Percentiles rank a stretch among this genome's conserved stretches.
Evolutionary conservation across 2,113 vertebrate genomes (phyloP).

Genomic region (Microtus oregoni): DNA sequence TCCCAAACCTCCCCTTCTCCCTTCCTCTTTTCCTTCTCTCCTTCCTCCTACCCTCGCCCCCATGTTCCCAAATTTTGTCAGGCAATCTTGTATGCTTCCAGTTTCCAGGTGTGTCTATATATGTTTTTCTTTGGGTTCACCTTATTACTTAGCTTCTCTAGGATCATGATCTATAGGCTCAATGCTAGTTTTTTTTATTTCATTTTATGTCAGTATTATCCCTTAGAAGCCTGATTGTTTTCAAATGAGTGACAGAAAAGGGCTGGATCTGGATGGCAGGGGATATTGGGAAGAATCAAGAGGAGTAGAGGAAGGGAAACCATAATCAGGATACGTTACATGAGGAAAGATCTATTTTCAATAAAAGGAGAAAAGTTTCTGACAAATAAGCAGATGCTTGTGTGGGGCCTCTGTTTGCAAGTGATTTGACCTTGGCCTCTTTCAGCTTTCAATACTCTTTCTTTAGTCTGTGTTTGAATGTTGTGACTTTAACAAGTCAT

Average conservation of each 20-base stretch:
- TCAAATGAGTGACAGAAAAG: neutral
- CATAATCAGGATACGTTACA: neutral
- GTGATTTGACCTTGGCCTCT: neutral
- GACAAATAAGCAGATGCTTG: neutral
- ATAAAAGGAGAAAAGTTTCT: neutral
- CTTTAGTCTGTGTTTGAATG: neutral
- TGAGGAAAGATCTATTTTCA: neutral
- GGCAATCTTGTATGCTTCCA: too few relatives aligned
- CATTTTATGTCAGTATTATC: neutral
- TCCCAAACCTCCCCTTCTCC: too few relatives aligned
- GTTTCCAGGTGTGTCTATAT: too few relatives aligned
- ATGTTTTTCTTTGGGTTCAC: too few relatives aligned
- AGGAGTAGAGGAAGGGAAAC: neutral
- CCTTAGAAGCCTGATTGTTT: neutral
- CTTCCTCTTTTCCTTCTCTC: too few relatives aligned
- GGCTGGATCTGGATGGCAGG: neutral
- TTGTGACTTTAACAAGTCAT: neutral
- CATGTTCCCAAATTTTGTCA: too few relatives aligned
- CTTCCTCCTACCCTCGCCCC: too few relatives aligned
- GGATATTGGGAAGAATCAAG: neutral
- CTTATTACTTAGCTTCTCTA: too few relatives aligned
- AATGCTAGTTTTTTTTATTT: neutral
- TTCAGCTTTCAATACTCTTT: neutral
- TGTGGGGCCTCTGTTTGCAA: neutral
- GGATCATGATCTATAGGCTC: too few relatives aligned